Conservation (phyloP, 2,797 vertebrate species). For the Trachurus trachurus region DNA sequence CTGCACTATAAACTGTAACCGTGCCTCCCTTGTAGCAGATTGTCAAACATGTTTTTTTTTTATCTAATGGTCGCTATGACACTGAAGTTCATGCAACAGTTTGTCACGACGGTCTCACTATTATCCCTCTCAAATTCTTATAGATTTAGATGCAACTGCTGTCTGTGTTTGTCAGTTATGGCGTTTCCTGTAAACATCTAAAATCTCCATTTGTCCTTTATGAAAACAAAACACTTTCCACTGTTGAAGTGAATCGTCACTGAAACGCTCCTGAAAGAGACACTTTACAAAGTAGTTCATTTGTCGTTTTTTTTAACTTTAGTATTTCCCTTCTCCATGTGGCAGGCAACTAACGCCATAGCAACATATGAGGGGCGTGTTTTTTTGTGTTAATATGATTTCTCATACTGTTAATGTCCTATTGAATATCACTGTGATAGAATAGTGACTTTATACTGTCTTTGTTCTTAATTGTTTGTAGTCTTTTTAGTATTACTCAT, state of each 20-base stretch:
- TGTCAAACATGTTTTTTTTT: slow-evolving; percentile 61
- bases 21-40: slow-evolving; percentile 23
- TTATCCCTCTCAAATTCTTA: background rate
- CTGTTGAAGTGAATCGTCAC: background rate
- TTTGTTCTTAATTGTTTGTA: background rate
- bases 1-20: background rate
- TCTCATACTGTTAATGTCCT: background rate
- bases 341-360: background rate
- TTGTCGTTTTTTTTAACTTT: background rate
- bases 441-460: background rate
- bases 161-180: background rate
- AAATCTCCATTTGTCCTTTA: background rate
- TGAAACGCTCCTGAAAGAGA: background rate
- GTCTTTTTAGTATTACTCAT: background rate
- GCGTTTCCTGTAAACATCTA: slow-evolving; percentile 9
- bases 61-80: slow-evolving; percentile 4
- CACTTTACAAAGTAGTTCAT: background rate
- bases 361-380: background rate
- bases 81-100: slow-evolving; percentile 23
- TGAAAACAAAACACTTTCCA: background rate
- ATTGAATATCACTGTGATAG: background rate
- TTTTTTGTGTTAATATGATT: background rate
- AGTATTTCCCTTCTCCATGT: slow-evolving; percentile 10
- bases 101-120: slow-evolving; percentile 11
- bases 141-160: slow-evolving; percentile 1